Conservation (phyloP, 2,888 invertebrate species). For the Tridacna gigas region DNA sequence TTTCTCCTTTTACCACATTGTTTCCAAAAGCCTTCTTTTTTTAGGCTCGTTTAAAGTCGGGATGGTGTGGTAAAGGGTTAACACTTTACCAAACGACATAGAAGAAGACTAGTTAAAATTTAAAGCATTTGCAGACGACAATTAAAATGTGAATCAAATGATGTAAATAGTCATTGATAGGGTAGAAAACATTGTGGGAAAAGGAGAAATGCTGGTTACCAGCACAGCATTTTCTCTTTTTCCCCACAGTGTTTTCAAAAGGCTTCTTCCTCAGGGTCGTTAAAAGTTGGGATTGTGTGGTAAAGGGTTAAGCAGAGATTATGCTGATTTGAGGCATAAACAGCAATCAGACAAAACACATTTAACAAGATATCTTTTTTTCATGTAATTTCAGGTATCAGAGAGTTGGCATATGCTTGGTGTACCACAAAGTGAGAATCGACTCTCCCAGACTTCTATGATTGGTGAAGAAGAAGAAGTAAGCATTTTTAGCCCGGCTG, state of each 20-base stretch:
- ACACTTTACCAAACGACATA: too few species aligned
- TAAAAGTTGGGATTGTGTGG: background rate
- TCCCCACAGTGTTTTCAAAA: background rate
- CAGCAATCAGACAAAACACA: background rate
- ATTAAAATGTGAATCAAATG: too few species aligned
- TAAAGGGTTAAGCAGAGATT: background rate
- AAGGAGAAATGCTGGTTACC: background rate
- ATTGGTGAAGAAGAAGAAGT: constrained; percentile 58
- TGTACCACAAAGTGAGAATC: constrained; percentile 59
- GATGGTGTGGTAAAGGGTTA: too few species aligned
- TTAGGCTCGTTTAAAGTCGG: too few species aligned
- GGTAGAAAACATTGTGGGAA: background rate
- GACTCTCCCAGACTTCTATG: constrained; percentile 62
- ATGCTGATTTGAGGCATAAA: background rate
- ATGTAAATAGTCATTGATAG: too few species aligned
- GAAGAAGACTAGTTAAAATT: too few species aligned
- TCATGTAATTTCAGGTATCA: constrained; percentile 38
- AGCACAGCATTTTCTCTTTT: background rate
- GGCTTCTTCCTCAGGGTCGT: background rate
- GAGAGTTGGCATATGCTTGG: constrained; percentile 61
- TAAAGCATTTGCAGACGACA: too few species aligned
- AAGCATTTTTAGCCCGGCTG: background rate
- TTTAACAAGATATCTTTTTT: too few species aligned
- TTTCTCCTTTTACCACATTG: background rate
- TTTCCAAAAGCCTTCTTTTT: too few species aligned